Evolutionary conservation across 2,113 vertebrate species (phyloP), one percentile per base, ranked within the genome.

Genomic region (Neopipo cinnamomea): DNA sequence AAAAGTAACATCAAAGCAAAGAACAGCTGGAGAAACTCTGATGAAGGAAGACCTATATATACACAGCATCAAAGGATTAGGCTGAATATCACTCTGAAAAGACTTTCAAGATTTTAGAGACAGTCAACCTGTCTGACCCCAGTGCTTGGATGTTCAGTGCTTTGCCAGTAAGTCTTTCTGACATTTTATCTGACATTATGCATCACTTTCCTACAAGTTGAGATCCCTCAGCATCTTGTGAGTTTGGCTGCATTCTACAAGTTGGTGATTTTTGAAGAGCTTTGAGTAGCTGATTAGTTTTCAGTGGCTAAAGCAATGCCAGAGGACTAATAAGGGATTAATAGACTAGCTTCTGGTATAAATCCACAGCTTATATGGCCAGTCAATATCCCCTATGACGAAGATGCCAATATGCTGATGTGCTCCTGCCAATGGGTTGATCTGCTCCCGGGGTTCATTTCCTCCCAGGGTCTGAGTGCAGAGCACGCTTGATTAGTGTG

Each of bases 91-190:
- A 82, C 70, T 91, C 93, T 53, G 73, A 92, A 95, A 91, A 89
- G 93, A 53, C 93, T 94, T 91, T 82, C 59, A 88, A 95, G 92
- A 93, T 95, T 95, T 90, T 95, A 91, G 80, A 85, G 76, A 93
- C 89, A 94, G 95, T 95, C 92, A 90, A 84, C 85, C 91, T 86
- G 76, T 66, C 82, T 96, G 93, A 96, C 96, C 95, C 91, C 23
- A 28, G 33, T 88, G 86, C 70, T 58, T 89, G 95, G 91, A 67
- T 76, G 76, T 89, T 95, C 92, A 88, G 68, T 76, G 79, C 91
- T 93, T 59, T 92, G 91, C 76, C 94, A 86, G 13, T 68, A 82
- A 92, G 90, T 81, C 87, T 58, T 76, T 41, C 85, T 91, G 91
- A 82, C 79, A 90, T 96, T 95, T 91, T 71, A 91, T 85, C 91